Percentiles rank a stretch among this genome's conserved stretches.
Evolutionary conservation across 2,113 vertebrate genomes (phyloP).

Genomic region (Pterophyllum scalare): DNA sequence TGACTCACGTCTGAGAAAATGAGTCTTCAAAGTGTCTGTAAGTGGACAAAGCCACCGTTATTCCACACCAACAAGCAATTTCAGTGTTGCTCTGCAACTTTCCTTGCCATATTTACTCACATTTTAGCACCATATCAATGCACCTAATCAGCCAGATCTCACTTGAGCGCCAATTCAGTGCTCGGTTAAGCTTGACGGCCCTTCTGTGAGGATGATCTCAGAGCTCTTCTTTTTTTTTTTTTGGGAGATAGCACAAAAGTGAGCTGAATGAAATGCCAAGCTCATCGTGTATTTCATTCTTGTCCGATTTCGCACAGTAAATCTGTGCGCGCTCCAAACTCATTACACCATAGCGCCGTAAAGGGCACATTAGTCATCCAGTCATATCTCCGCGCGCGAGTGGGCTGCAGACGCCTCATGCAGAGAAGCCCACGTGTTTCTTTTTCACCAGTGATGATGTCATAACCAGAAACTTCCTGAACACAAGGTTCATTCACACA

Average conservation of each 20-base stretch:
- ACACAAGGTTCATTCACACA: conserved; percentile 81
- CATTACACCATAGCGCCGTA: conserved; percentile 57
- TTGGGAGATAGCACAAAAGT: not conserved
- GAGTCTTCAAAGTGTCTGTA: conserved; percentile 51
- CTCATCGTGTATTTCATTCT: conserved; percentile 60
- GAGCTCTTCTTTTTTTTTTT: not conserved
- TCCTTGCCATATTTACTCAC: not conserved
- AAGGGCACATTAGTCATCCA: conserved; percentile 76
- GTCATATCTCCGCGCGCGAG: conserved; percentile 57
- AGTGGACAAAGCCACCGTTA: conserved; percentile 57
- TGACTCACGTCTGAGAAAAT: conserved; percentile 68
- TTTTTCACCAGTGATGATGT: conserved; percentile 73
- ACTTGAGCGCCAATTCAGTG: not conserved
- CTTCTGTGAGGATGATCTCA: conserved; percentile 43
- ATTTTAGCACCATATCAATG: not conserved
- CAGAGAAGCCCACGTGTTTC: conserved; percentile 61
- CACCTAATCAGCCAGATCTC: not conserved
- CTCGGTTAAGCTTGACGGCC: not conserved
- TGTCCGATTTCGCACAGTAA: conserved; percentile 33
- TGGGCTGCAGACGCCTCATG: conserved; percentile 42
- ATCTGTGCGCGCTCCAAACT: conserved; percentile 48
- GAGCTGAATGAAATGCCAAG: conserved; percentile 68
- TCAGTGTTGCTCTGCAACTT: conserved; percentile 21
- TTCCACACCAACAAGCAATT: conserved; percentile 57
- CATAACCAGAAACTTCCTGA: conserved; percentile 77